These are phyloP conservation scores for Craniophora ligustri DNA, from an alignment of 2,888 invertebrate species.

Conservation along the genomic window DNA sequence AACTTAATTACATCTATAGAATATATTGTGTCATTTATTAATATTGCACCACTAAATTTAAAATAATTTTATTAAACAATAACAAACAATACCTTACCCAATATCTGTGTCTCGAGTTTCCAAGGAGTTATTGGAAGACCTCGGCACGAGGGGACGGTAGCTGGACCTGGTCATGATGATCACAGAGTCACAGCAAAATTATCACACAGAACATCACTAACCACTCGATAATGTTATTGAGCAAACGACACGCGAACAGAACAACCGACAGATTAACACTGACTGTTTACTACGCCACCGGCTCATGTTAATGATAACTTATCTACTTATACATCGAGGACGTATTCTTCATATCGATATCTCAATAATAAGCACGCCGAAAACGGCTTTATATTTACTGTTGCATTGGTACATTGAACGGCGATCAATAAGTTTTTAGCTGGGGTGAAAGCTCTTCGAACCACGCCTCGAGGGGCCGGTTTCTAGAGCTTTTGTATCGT, in stretches of 20 bases:
- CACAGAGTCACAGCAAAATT: conserved; percentile 28
- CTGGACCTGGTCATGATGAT: conserved; percentile 81
- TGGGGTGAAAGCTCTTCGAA: conserved; percentile 78
- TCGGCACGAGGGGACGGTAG: conserved; percentile 81
- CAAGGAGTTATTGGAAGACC: conserved; percentile 79
- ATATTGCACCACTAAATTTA: background rate
- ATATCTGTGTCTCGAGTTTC: conserved; percentile 76
- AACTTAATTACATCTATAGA: no score
- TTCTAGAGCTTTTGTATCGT: conserved; percentile 62
- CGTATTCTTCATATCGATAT: conserved; percentile 45
- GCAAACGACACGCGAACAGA: conserved; percentile 67
- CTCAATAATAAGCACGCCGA: conserved; percentile 60
- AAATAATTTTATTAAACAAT: background rate
- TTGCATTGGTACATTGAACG: conserved; percentile 57
- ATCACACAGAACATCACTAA: conserved; percentile 52
- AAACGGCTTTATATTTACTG: conserved; percentile 71
- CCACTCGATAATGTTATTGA: conserved; percentile 57
- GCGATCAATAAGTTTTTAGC: conserved; percentile 79
- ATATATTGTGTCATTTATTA: no score
- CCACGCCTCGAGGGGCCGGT: conserved; percentile 76
- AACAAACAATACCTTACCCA: conserved; percentile 70
- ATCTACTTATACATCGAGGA: conserved; percentile 65
- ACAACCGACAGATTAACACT: conserved; percentile 69
- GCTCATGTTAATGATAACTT: conserved; percentile 69
- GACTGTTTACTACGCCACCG: conserved; percentile 59